phyloP scores from a whole-genome alignment of 1,140 invertebrate genomes.

The Idris sp. region DNA sequence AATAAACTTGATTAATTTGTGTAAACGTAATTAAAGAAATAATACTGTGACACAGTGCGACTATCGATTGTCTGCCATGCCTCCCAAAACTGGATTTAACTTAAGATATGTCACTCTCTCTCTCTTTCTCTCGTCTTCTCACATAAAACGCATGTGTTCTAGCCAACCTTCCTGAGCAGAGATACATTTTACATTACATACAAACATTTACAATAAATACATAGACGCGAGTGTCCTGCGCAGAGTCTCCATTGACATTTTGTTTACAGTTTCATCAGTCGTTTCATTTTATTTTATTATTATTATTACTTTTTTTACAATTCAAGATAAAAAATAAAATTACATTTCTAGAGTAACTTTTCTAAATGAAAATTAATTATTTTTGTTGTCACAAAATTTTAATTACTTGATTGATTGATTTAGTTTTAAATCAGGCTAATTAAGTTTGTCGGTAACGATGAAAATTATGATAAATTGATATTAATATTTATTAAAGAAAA shows the following conservation, averaged over 20 bases:
- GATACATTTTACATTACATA: conserved; percentile 77
- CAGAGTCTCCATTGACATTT: conserved; percentile 40
- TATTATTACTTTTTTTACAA: too few species aligned
- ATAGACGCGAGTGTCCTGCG: conserved; percentile 56
- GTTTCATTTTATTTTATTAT: not conserved
- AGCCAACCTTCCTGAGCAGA: conserved; percentile 68
- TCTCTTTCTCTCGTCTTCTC: conserved; percentile 63
- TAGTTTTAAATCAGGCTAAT: too few species aligned
- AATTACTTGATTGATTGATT: too few species aligned
- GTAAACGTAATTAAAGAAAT: conserved; percentile 27
- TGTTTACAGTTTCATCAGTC: conserved; percentile 21
- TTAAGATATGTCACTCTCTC: conserved; percentile 72
- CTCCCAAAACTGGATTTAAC: conserved; percentile 66
- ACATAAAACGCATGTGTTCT: conserved; percentile 39
- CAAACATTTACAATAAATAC: conserved; percentile 78
- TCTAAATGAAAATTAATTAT: too few species aligned
- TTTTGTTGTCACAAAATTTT: too few species aligned
- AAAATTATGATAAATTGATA: too few species aligned
- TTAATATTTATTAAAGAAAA: too few species aligned
- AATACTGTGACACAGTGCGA: conserved; percentile 48
- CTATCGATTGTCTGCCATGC: conserved; percentile 50
- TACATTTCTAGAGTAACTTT: too few species aligned
- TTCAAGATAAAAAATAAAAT: too few species aligned
- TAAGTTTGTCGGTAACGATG: too few species aligned
- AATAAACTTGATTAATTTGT: not conserved